These are phyloP conservation scores for Apodemus agrarius DNA, from an alignment of 2,797 vertebrate species.

Conservation along the genomic window DNA sequence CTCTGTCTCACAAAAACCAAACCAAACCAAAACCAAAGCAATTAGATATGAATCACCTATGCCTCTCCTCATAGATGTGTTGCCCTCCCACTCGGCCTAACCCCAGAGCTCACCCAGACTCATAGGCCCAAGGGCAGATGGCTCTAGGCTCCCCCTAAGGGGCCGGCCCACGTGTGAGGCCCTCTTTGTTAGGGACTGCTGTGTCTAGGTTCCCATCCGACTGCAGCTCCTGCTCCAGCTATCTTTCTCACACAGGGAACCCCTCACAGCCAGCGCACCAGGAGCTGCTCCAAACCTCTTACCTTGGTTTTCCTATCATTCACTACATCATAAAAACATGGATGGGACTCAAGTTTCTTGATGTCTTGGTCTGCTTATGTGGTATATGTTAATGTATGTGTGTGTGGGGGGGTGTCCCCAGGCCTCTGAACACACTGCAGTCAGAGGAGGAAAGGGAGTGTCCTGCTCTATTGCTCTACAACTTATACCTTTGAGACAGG, in stretches of 20 bases:
- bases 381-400: too few species aligned
- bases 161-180: accelerated
- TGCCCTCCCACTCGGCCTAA: not conserved
- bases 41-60: not conserved
- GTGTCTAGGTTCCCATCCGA: not conserved
- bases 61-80: not conserved
- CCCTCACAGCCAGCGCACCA: not conserved
- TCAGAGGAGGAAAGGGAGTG: not conserved
- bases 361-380: too few species aligned
- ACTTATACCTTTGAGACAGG: not conserved
- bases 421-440: not conserved
- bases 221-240: not conserved
- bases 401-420: too few species aligned
- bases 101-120: not conserved
- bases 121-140: not conserved
- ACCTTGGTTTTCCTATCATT: not conserved
- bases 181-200: not conserved
- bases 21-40: not conserved
- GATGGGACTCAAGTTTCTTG: not conserved
- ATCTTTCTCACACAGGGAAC: not conserved
- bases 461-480: too few species aligned
- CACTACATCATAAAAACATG: not conserved
- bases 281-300: not conserved
- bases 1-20: too few species aligned
- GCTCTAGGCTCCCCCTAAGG: not conserved